A percentile compares a stretch with the other conserved stretches of the same genome.
Evolutionary conservation across 2,113 vertebrate species (phyloP).

Genomic region (Aphelocoma coerulescens): DNA sequence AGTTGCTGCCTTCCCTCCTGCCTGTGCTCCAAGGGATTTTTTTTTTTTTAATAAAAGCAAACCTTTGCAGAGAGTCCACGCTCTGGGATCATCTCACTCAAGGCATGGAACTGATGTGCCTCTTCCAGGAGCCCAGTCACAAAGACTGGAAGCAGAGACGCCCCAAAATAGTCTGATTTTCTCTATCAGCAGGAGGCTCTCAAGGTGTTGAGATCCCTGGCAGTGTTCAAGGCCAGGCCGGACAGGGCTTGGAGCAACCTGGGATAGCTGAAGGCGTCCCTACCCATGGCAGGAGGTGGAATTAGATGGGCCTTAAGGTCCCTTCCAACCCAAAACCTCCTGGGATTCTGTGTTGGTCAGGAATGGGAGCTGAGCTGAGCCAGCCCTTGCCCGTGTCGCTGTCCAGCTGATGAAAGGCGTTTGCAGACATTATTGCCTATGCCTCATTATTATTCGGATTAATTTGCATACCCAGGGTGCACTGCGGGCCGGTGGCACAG

Average conservation of each 20-base stretch:
- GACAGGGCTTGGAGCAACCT: accelerated
- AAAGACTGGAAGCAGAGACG: neutral
- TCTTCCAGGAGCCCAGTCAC: neutral
- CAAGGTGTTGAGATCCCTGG: neutral
- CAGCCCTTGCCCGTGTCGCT: neutral
- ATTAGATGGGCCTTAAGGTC: accelerated
- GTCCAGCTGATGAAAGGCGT: accelerated
- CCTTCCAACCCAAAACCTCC: accelerated
- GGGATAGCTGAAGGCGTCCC: accelerated
- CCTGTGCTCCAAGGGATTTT: neutral
- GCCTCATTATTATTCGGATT: accelerated
- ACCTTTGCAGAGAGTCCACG: neutral
- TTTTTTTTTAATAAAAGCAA: neutral
- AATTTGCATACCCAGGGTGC: neutral
- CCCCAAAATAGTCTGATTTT: neutral
- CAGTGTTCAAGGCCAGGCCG: neutral
- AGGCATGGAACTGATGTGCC: neutral
- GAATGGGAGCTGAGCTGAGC: neutral
- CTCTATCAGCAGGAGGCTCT: neutral
- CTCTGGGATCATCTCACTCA: neutral
- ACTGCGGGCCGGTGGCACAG: accelerated
- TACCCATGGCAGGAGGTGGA: neutral
- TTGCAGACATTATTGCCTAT: accelerated
- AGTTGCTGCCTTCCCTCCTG: neutral
- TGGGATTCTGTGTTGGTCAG: neutral